Conservation (phyloP, 2,113 vertebrate genomes). For the Pimephales promelas region DNA sequence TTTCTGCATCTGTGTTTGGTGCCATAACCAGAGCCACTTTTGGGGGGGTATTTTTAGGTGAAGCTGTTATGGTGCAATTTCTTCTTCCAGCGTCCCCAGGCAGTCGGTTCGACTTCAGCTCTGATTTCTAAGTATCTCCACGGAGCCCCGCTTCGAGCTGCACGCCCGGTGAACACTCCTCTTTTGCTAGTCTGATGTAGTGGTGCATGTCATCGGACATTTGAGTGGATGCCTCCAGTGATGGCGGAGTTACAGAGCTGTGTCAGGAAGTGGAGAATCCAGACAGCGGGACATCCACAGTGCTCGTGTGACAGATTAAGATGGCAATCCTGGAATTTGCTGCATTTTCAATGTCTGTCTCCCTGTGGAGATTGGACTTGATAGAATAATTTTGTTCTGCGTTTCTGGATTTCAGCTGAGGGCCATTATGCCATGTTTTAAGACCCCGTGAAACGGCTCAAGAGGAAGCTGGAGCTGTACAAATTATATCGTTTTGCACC, state of each 20-base stretch:
- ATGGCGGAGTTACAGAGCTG: constrained; percentile 1
- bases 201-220: constrained; percentile 28
- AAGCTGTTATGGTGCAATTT: neutral
- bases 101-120: neutral
- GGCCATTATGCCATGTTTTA: neutral
- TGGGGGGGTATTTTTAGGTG: neutral
- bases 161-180: constrained; percentile 3
- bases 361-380: constrained; percentile 11
- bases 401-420: neutral
- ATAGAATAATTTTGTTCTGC: neutral
- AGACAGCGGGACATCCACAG: neutral
- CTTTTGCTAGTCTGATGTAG: constrained; percentile 30
- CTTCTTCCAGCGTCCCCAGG: neutral
- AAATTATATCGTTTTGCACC: neutral
- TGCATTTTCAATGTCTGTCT: neutral
- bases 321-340: neutral
- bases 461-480: neutral
- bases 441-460: neutral
- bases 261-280: constrained; percentile 14
- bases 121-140: neutral
- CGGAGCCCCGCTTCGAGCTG: neutral
- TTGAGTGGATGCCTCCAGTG: constrained; percentile 18
- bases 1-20: neutral
- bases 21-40: neutral
- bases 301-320: constrained; percentile 19